Conservation (phyloP, 2,888 invertebrate genomes). For the Eueremaeus valkanovi region DNA sequence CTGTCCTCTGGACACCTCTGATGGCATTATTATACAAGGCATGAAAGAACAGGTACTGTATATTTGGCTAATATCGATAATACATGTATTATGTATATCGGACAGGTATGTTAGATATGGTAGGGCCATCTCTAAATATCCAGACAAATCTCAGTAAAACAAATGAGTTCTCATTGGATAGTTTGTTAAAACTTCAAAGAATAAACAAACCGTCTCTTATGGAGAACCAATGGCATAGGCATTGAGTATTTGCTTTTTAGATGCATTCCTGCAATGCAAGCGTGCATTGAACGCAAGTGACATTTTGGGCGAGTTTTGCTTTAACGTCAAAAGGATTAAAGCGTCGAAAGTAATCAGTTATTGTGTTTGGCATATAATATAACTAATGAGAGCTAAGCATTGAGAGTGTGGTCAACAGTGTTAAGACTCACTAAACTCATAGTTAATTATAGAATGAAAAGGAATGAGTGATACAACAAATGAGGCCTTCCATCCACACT, state of each 20-base stretch:
- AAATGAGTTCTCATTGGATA: neutral
- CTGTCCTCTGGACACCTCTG: no score
- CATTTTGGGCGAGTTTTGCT: neutral
- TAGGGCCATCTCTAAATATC: slow-evolving; percentile 3
- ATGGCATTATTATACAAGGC: no score
- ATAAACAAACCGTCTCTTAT: neutral
- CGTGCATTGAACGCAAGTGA: neutral
- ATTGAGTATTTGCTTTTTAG: neutral
- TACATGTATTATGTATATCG: no score
- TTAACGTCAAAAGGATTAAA: neutral
- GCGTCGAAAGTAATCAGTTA: neutral
- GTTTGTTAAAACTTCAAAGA: neutral
- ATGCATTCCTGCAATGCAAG: slow-evolving; percentile 20
- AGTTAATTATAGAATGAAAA: neutral
- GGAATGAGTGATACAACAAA: neutral
- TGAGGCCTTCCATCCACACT: neutral
- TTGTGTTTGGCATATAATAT: slow-evolving; percentile 1
- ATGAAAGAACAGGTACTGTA: no score
- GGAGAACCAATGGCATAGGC: neutral
- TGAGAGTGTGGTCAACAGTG: neutral
- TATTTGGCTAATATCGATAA: no score
- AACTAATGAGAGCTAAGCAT: neutral
- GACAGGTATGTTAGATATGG: neutral
- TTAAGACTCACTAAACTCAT: neutral
- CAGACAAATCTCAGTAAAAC: neutral